Conservation (phyloP, 2,113 vertebrate genomes). For the Irena cyanogastra region DNA sequence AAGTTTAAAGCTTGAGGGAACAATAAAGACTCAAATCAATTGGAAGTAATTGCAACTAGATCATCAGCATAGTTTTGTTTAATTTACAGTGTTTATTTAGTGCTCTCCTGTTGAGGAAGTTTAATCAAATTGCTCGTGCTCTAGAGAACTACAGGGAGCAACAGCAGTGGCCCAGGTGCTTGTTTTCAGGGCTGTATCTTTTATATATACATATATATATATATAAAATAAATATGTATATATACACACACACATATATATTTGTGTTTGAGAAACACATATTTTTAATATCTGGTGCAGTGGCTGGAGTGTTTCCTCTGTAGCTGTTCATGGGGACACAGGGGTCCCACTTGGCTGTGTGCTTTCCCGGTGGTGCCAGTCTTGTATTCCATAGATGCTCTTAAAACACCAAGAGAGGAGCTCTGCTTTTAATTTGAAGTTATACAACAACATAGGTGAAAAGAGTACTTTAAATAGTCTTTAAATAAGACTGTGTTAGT, state of each 20-base stretch:
- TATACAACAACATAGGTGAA: not conserved
- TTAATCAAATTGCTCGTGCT: slow-evolving; percentile 12
- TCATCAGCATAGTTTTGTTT: slow-evolving; percentile 57
- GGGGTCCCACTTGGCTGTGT: not conserved
- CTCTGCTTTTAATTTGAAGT: not conserved
- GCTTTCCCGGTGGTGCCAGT: not conserved
- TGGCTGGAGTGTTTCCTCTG: not conserved
- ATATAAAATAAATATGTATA: not conserved
- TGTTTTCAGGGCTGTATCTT: not conserved
- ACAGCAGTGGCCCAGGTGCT: not conserved
- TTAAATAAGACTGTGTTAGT: not conserved
- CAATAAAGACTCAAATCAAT: slow-evolving; percentile 47
- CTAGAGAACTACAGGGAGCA: not conserved
- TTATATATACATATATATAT: too few species aligned
- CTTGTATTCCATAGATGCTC: not conserved
- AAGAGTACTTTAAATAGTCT: not conserved
- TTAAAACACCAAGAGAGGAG: not conserved
- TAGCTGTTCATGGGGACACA: not conserved
- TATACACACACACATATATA: rapidly evolving
- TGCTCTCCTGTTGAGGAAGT: slow-evolving; percentile 1
- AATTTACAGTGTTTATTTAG: slow-evolving; percentile 48
- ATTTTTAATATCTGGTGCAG: not conserved
- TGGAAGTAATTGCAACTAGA: slow-evolving; percentile 47
- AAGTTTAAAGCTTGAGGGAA: slow-evolving; percentile 14
- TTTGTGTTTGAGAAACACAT: not conserved